A percentile compares a stretch with the other conserved stretches of the same genome.
Evolutionary conservation across 2,888 invertebrate species (phyloP).

Genomic region (Caradrina clavipalpis): DNA sequence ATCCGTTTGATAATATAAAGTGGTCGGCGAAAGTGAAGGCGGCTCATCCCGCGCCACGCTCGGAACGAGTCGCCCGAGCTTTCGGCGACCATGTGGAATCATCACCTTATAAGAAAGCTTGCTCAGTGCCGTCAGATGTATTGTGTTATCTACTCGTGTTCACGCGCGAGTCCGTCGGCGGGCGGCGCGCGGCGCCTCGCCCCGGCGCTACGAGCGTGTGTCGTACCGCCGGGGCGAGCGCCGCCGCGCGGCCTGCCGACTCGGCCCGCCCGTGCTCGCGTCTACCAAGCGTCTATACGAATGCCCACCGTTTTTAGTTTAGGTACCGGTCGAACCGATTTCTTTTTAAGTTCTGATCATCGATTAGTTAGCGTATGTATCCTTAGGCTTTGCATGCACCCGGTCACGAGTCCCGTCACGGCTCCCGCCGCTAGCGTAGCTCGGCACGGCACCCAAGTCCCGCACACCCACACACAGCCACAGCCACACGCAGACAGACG

Average conservation of each 20-base stretch:
- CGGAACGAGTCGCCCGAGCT: slow-evolving; percentile 86
- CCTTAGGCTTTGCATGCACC: slow-evolving; percentile 90
- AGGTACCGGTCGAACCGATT: slow-evolving; percentile 88
- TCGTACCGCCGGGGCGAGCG: slow-evolving; percentile 73
- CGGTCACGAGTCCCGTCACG: slow-evolving; percentile 88
- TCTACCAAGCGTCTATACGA: slow-evolving; percentile 91
- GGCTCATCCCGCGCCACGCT: slow-evolving; percentile 80
- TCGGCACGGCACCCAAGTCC: slow-evolving; percentile 90
- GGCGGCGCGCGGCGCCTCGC: slow-evolving; percentile 68
- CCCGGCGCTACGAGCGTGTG: slow-evolving; percentile 65
- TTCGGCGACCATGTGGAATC: slow-evolving; percentile 83
- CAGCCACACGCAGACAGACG: slow-evolving; percentile 88
- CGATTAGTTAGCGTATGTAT: slow-evolving; percentile 89
- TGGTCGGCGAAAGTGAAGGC: slow-evolving; percentile 86
- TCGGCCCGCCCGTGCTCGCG: slow-evolving; percentile 83
- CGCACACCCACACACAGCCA: slow-evolving; percentile 87
- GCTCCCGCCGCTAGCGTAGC: slow-evolving; percentile 88
- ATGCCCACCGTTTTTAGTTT: slow-evolving; percentile 87
- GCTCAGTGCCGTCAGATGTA: slow-evolving; percentile 92
- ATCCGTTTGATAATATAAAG: slow-evolving; percentile 90
- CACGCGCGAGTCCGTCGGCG: slow-evolving; percentile 78
- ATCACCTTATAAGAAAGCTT: slow-evolving; percentile 88
- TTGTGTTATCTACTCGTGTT: slow-evolving; percentile 90
- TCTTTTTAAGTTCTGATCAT: slow-evolving; percentile 90
- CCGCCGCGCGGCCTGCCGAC: slow-evolving; percentile 64